These are phyloP conservation scores for Oophaga pumilio DNA, from an alignment of 2,113 vertebrate species.

Conservation along the genomic window DNA sequence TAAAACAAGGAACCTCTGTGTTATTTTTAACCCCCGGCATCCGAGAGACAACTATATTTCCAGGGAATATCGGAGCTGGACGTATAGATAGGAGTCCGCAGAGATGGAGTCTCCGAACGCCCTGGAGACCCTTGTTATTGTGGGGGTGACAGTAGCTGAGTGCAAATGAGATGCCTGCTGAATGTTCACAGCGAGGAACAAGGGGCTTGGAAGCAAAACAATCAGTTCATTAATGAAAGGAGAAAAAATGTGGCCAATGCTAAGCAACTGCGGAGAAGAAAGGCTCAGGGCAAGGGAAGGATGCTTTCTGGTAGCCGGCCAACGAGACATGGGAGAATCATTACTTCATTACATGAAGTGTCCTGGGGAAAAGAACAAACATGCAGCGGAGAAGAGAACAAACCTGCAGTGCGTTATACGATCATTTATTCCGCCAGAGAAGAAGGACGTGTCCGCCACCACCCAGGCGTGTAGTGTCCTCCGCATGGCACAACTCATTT, in stretches of 20 bases:
- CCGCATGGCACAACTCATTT: background rate
- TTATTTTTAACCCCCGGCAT: background rate
- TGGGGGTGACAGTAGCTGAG: conserved; percentile 24
- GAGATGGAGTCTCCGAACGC: background rate
- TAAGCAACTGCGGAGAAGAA: conserved; percentile 28
- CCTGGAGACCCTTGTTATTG: conserved; percentile 49
- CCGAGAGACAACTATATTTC: background rate
- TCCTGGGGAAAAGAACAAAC: conserved; percentile 6
- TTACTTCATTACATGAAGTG: conserved; percentile 27
- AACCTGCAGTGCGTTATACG: conserved; percentile 10
- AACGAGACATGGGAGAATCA: conserved; percentile 39
- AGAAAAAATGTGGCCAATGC: conserved; percentile 16
- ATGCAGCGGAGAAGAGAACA: background rate
- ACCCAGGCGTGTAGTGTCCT: background rate
- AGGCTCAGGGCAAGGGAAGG: background rate
- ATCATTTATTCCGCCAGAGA: background rate
- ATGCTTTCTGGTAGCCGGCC: conserved; percentile 36
- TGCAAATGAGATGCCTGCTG: conserved; percentile 44
- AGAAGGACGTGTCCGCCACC: background rate
- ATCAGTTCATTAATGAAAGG: conserved; percentile 44
- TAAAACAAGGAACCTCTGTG: background rate
- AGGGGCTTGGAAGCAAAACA: conserved; percentile 61
- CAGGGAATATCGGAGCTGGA: background rate
- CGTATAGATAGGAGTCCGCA: conserved; percentile 48
- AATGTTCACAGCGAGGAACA: conserved; percentile 15